A percentile compares a stretch with the other conserved stretches of the same genome.
These are phyloP conservation scores for Eleutherodactylus coqui DNA, from an alignment of 2,797 vertebrate species.

Conservation along the genomic window DNA sequence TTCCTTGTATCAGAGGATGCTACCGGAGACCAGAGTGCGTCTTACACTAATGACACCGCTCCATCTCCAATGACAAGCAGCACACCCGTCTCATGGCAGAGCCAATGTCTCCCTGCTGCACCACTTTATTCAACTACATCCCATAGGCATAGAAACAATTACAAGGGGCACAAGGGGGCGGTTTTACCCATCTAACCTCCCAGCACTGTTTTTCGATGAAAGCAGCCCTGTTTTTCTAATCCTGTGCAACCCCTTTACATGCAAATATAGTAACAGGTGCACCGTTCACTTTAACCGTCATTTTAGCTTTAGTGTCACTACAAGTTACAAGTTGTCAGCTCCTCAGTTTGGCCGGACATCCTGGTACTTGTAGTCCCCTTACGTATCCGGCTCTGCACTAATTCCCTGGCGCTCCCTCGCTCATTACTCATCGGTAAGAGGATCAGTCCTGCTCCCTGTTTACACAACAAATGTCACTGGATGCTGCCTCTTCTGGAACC, in stretches of 20 bases:
- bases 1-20: too few relatives aligned
- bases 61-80: too few relatives aligned
- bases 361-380: not conserved
- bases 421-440: not conserved
- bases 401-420: not conserved
- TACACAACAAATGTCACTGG: conserved; percentile 26
- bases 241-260: not conserved
- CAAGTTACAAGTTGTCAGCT: not conserved
- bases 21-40: too few relatives aligned
- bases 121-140: too few relatives aligned
- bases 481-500: conserved; percentile 31
- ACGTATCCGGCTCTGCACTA: not conserved
- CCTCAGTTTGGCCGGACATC: not conserved
- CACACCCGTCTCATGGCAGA: too few relatives aligned
- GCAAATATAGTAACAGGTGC: not conserved
- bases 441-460: conserved; percentile 2
- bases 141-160: too few relatives aligned
- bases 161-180: too few relatives aligned
- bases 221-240: too few relatives aligned
- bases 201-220: too few relatives aligned
- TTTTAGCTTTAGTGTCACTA: not conserved
- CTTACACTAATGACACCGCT: too few relatives aligned
- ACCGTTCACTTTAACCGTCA: not conserved
- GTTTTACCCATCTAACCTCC: too few relatives aligned
- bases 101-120: too few relatives aligned